Evolutionary conservation across 2,888 invertebrate genomes (phyloP).

Genomic region (Drosophila neutralis): DNA sequence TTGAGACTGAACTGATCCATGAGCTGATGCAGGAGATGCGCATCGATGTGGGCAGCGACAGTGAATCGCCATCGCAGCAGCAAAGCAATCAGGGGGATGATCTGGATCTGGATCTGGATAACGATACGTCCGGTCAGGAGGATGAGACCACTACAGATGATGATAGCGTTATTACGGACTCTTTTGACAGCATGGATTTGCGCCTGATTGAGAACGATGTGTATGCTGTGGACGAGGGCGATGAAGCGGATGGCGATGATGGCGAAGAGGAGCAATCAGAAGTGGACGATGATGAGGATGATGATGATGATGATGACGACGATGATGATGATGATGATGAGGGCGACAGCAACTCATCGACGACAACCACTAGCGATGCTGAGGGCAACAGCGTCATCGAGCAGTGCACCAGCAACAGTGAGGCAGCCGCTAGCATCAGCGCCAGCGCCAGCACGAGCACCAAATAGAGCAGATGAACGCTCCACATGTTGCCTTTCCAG

Average conservation of each 20-base stretch:
- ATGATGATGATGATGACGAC: constrained; percentile 30
- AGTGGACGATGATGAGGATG: constrained; percentile 58
- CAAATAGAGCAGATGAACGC: constrained; percentile 35
- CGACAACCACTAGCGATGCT: constrained; percentile 73
- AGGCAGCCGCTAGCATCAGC: constrained; percentile 58
- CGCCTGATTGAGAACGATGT: constrained; percentile 69
- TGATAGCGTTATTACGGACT: constrained; percentile 69
- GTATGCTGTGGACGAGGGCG: constrained; percentile 60
- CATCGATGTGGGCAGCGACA: constrained; percentile 52
- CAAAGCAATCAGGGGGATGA: constrained; percentile 60
- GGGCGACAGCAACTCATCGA: constrained; percentile 63
- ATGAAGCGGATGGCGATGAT: constrained; percentile 59
- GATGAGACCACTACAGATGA: constrained; percentile 73
- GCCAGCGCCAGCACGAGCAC: constrained; percentile 52
- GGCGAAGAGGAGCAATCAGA: constrained; percentile 63
- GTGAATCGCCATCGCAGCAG: constrained; percentile 55
- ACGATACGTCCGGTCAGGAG: constrained; percentile 64
- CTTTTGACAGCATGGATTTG: constrained; percentile 70
- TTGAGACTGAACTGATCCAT: constrained; percentile 82
- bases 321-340: constrained; percentile 38
- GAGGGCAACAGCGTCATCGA: constrained; percentile 82
- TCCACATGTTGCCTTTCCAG: constrained; percentile 46
- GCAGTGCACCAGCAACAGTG: constrained; percentile 73
- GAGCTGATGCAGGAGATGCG: constrained; percentile 82
- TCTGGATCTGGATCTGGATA: constrained; percentile 54